Conservation (phyloP, 2,888 invertebrate genomes). For the Aphidoletes aphidimyza region DNA sequence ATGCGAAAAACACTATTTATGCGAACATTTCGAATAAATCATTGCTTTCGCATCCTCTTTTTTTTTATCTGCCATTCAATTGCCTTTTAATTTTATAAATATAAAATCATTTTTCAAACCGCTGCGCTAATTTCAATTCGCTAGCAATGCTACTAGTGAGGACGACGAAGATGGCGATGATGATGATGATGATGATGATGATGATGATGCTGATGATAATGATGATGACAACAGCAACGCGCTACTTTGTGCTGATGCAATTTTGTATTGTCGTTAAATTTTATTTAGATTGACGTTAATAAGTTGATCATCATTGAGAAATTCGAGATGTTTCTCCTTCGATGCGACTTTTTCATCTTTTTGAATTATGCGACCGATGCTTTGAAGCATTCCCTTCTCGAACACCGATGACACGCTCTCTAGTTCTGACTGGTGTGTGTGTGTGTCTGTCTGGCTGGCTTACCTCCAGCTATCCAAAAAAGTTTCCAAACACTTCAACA, state of each 20-base stretch:
- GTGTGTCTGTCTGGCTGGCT: no score
- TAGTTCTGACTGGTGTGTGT: no score
- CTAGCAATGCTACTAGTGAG: no score
- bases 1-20: no score
- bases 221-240: background rate
- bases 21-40: background rate
- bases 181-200: no score
- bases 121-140: no score
- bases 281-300: conserved; percentile 51
- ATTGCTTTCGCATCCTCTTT: background rate
- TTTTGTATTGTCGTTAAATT: conserved; percentile 31
- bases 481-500: no score
- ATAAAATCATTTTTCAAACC: conserved; percentile 14
- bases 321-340: background rate
- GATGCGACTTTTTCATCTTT: background rate
- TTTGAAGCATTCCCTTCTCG: background rate
- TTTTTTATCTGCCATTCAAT: background rate
- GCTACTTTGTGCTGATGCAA: background rate
- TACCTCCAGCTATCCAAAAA: no score
- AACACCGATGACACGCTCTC: no score
- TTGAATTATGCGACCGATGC: background rate
- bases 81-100: conserved; percentile 19
- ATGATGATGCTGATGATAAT: no score
- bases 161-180: no score
- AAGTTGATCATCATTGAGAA: conserved; percentile 1